A percentile compares a stretch with the other conserved stretches of the same genome.
Evolutionary conservation across 2,113 vertebrate species (phyloP).

Genomic region (Sigmodon hispidus): DNA sequence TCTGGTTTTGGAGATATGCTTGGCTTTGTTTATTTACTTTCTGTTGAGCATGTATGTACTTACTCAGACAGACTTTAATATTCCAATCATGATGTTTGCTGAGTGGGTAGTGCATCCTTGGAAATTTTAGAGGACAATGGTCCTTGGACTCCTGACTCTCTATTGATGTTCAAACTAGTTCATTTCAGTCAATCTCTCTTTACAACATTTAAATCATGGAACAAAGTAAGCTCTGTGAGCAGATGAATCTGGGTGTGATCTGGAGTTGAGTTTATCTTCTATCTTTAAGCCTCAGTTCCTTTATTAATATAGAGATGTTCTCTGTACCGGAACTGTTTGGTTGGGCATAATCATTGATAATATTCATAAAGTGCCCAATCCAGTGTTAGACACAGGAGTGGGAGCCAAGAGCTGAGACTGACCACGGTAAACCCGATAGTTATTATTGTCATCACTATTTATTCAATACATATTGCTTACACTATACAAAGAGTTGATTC

Average conservation of each 20-base stretch:
- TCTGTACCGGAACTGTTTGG: neutral
- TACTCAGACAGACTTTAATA: neutral
- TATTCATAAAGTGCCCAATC: neutral
- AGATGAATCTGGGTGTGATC: neutral
- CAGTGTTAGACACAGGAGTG: neutral
- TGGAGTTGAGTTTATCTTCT: neutral
- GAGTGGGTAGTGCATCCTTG: neutral
- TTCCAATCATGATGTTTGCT: neutral
- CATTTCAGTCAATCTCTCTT: neutral
- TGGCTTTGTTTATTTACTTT: neutral
- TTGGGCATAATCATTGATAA: neutral
- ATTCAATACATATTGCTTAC: neutral
- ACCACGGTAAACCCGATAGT: neutral
- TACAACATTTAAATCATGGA: neutral
- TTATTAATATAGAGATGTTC: neutral
- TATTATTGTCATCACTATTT: neutral
- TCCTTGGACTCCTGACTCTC: neutral
- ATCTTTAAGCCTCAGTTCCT: neutral
- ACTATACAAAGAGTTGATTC: neutral
- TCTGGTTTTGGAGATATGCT: neutral
- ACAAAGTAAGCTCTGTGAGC: neutral
- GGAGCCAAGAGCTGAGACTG: neutral
- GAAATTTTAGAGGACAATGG: neutral
- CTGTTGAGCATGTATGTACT: neutral
- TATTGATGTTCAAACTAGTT: neutral